phyloP scores from a whole-genome alignment of 2,113 vertebrate genomes.

The Nerophis lumbriciformis region DNA sequence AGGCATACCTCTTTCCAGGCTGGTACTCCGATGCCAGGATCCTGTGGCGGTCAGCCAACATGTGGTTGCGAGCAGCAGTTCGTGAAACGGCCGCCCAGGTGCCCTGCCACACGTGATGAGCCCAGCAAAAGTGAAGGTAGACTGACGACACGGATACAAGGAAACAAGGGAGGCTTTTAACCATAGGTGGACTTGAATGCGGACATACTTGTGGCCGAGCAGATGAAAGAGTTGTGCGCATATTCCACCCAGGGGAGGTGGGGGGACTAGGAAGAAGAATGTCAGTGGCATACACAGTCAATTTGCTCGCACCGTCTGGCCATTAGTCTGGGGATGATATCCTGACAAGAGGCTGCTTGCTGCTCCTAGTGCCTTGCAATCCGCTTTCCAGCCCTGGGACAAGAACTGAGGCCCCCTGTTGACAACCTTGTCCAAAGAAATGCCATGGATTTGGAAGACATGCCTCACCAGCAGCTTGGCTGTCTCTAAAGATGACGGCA shows the following conservation, averaged over 20 bases:
- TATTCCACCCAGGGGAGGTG: conserved; percentile 1
- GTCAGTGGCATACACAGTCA: not conserved
- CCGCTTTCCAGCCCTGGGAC: not conserved
- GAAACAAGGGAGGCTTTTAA: not conserved
- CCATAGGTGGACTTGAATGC: not conserved
- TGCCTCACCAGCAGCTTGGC: not conserved
- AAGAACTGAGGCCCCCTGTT: not conserved
- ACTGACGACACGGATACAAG: not conserved
- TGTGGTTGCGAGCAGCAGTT: not conserved
- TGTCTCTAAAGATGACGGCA: not conserved
- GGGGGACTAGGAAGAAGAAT: not conserved
- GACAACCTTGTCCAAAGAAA: not conserved
- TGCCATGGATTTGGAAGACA: not conserved
- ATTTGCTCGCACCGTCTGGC: not conserved
- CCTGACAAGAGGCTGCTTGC: not conserved
- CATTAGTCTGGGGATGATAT: not conserved
- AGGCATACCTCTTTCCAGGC: not conserved
- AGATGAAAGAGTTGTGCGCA: not conserved
- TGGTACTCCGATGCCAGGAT: not conserved
- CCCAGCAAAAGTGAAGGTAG: not conserved
- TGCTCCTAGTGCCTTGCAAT: not conserved
- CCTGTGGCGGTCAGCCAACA: not conserved
- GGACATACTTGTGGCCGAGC: not conserved
- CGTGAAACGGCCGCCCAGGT: not conserved
- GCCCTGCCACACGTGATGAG: not conserved